Percentiles rank a stretch among this genome's conserved stretches.
phyloP scores from a whole-genome alignment of 2,888 invertebrate species.

The Zygaena filipendulae region DNA sequence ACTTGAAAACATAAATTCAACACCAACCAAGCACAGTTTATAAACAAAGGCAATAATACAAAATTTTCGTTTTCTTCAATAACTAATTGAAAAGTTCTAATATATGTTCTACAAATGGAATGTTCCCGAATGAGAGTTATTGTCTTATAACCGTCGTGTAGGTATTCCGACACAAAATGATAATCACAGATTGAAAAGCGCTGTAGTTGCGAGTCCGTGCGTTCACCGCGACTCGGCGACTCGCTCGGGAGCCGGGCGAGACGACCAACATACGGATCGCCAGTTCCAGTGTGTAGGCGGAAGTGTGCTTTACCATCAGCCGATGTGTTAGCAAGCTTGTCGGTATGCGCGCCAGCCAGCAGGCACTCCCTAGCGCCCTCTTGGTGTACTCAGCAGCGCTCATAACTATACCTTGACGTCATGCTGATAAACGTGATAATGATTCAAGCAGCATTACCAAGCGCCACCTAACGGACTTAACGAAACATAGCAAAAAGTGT shows the following conservation, averaged over 20 bases:
- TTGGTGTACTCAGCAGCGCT: no score
- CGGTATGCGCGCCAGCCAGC: no score
- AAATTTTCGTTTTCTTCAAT: not conserved
- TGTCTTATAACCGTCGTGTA: slow-evolving; percentile 8
- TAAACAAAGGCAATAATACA: slow-evolving; percentile 10
- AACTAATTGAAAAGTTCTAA: not conserved
- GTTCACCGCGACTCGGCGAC: not conserved
- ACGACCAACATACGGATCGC: no score
- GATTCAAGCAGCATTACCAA: no score
- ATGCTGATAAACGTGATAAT: no score
- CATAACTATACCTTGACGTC: no score
- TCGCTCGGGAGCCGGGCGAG: not conserved
- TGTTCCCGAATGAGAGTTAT: slow-evolving; percentile 14
- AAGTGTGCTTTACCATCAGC: no score
- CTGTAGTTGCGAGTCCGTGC: not conserved
- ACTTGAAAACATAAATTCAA: slow-evolving; percentile 1
- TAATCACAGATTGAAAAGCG: no score
- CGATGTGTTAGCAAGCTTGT: no score
- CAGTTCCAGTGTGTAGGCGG: not conserved
- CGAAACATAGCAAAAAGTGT: no score
- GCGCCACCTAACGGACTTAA: no score
- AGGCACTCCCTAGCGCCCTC: no score
- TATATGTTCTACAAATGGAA: slow-evolving; percentile 15
- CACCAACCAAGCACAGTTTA: slow-evolving; percentile 10
- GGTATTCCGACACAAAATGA: not conserved